Evolutionary conservation across 2,888 invertebrate species (phyloP).

Genomic region (Falcaria lacertinaria): DNA sequence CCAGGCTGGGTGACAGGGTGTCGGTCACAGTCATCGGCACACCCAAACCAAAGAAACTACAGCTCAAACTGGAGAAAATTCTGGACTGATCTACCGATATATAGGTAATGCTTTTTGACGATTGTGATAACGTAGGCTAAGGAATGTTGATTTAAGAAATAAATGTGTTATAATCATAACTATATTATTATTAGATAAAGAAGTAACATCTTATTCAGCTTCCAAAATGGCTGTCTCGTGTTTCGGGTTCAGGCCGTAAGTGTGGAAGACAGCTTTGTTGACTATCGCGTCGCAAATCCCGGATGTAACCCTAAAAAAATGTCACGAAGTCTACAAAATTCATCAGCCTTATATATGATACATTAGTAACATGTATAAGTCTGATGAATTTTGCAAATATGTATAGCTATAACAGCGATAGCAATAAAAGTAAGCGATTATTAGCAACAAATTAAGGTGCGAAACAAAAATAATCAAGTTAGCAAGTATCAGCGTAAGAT

Average conservation of each 20-base stretch:
- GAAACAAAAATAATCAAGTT: too few relatives aligned
- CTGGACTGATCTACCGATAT: conserved; percentile 40
- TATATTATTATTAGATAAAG: background rate
- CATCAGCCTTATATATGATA: too few relatives aligned
- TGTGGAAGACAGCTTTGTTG: conserved; percentile 66
- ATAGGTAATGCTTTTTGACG: too few relatives aligned
- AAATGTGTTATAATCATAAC: background rate
- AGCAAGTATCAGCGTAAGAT: too few relatives aligned
- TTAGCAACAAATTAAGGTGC: too few relatives aligned
- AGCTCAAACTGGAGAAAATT: conserved; percentile 70
- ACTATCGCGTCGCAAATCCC: conserved; percentile 74
- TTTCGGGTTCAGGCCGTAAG: conserved; percentile 54
- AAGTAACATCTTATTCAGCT: conserved; percentile 37
- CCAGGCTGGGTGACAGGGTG: conserved; percentile 84
- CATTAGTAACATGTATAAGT: too few relatives aligned
- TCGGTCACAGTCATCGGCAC: conserved; percentile 82
- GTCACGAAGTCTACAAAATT: too few relatives aligned
- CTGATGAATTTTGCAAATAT: too few relatives aligned
- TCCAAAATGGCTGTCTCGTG: conserved; percentile 45
- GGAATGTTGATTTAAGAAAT: background rate
- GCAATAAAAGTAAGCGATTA: too few relatives aligned
- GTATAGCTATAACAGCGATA: too few relatives aligned
- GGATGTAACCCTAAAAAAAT: conserved; percentile 58
- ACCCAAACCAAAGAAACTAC: conserved; percentile 80
- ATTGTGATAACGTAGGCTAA: background rate